These are phyloP conservation scores for Microplitis manilae DNA, from an alignment of 2,888 invertebrate genomes.

Conservation along the genomic window DNA sequence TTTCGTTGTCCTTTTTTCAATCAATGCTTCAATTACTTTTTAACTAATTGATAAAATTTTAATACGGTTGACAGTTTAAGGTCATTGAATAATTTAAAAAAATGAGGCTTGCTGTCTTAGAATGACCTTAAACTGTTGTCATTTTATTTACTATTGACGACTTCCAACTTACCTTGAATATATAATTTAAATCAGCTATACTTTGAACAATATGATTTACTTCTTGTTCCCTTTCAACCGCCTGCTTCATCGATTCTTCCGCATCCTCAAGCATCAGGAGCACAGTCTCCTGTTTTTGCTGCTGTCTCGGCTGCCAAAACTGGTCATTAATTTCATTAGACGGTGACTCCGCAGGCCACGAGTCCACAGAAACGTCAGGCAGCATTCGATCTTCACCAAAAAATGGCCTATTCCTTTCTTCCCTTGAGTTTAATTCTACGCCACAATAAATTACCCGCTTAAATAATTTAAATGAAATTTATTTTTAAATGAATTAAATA, in stretches of 20 bases:
- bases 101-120: too few species aligned
- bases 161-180: slow-evolving; percentile 80
- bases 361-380: slow-evolving; percentile 57
- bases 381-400: slow-evolving; percentile 78
- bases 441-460: slow-evolving; percentile 47
- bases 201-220: slow-evolving; percentile 93
- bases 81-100: too few species aligned
- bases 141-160: not conserved
- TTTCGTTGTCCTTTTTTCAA: too few species aligned
- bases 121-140: not conserved
- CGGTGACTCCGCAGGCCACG: slow-evolving; percentile 72
- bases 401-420: slow-evolving; percentile 91
- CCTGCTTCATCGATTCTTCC: slow-evolving; percentile 85
- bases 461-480: slow-evolving; percentile 3
- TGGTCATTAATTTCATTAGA: slow-evolving; percentile 66
- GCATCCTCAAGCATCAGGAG: slow-evolving; percentile 80
- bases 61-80: too few species aligned
- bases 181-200: slow-evolving; percentile 93
- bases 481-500: slow-evolving; percentile 24
- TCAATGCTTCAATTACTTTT: too few species aligned
- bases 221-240: slow-evolving; percentile 86
- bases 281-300: slow-evolving; percentile 77
- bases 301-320: slow-evolving; percentile 55
- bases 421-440: slow-evolving; percentile 86
- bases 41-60: too few species aligned